Evolutionary conservation across 1,140 invertebrate species (phyloP), one percentile per base, ranked within the genome.

Genomic region (Leptoteleia sp.): DNA sequence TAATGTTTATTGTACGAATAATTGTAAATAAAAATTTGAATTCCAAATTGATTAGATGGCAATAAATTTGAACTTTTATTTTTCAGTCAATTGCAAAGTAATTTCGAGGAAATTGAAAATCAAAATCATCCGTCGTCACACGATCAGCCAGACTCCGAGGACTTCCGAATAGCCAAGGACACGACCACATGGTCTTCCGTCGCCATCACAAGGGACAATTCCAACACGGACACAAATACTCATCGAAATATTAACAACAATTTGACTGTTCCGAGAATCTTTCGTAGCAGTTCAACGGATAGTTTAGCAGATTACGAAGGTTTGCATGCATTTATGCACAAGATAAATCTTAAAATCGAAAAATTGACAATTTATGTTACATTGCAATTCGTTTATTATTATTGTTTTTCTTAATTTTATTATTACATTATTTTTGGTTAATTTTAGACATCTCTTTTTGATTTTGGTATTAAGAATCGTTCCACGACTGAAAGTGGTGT

Each of bases 271-370:
- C 78, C 86, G 0, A 82, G 65, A 65, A 78, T 85, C 33, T 84
- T 78, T 31, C 84, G 71, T 9, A 88, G 75, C 67, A 89, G 82
- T 37, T 90, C 89, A 0, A 72, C 85, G 16, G 88, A 89, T 40
- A 90, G 89, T 75, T 72, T 90, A 27, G 82, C 80, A 4, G 88
- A 90, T 76, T 90, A 84, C 85, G 89, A 89, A 79, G 88, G 89
- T 90, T 73, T 79, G 62, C 13, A 15, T 40, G 9, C n/a, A n/a
- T n/a, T n/a, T n/a, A n/a, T n/a, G n/a, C n/a, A n/a, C n/a, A n/a
- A n/a, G n/a, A n/a, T n/a, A n/a, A n/a, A n/a, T n/a, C n/a, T n/a
- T n/a, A n/a, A n/a, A n/a, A n/a, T n/a, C n/a, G n/a, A n/a, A n/a
- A n/a, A n/a, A n/a, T n/a, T n/a, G n/a, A n/a, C n/a, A n/a, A n/a